Evolutionary conservation across 2,797 vertebrate species (phyloP), one percentile per base, ranked within the genome.

Genomic region (Astyanax mexicanus): DNA sequence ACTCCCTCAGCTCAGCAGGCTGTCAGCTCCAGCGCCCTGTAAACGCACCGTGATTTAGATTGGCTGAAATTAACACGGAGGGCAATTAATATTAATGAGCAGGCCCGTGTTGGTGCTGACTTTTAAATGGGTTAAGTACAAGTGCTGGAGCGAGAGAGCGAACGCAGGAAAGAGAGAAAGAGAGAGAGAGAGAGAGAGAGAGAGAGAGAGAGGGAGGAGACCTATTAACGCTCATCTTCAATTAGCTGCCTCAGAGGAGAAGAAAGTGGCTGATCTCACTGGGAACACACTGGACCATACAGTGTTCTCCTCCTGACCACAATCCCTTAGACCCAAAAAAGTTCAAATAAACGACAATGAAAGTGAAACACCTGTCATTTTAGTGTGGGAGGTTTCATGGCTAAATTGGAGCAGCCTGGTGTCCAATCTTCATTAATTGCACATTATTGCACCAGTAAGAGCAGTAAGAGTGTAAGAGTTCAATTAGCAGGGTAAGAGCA

Each of bases 81-180:
- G 58, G 81, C 17, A 83, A 83, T 91, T 80, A 84, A 90, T 90
- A 90, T 91, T 89, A 83, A 90, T 88, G 79, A 81, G 60, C 45
- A 37, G 19, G 32, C 49, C 49, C 54, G 49, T 84, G 80, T 84
- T 84, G 77, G 75, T 57, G 32, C 80, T 77, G 79, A 84, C 84
- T 84, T 83, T 80, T 81, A 85, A 87, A 82, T 81, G 78, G 77
- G 84, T 75, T 74, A 81, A 86, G 80, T 72, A 75, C 49, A 79
- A 75, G 67, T 60, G 57, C 55, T 19, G 13, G 29, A 38, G 54
- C 29, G 47, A 37, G 78, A 72, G 69, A 51, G 70, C 25, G 72
- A 58, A n/a, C n/a, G n/a, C n/a, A n/a, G n/a, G n/a, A n/a, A n/a
- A n/a, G n/a, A n/a, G 47, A 37, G 78, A 72, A 69, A 57, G 70